Evolutionary conservation across 2,797 vertebrate genomes (phyloP).

Genomic region (Alauda arvensis): DNA sequence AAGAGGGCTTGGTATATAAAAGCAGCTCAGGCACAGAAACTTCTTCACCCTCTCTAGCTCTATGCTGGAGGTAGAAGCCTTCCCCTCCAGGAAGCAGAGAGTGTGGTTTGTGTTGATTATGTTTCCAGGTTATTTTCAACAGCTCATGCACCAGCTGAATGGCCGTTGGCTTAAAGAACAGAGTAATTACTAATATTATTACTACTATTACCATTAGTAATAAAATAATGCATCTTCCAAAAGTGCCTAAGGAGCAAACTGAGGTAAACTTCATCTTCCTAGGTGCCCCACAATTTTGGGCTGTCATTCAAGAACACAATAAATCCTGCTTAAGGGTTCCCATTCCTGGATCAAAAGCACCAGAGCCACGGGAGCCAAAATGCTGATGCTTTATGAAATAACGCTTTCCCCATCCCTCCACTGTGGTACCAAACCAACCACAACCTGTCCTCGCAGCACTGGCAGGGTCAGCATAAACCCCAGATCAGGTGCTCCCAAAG

Average conservation of each 20-base stretch:
- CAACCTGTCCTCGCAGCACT: background rate
- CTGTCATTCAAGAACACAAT: background rate
- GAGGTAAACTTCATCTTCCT: slow-evolving; percentile 3
- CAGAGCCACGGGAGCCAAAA: slow-evolving; percentile 1
- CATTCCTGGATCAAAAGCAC: slow-evolving; percentile 34
- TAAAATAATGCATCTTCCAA: background rate
- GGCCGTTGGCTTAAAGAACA: background rate
- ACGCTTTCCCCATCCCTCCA: background rate
- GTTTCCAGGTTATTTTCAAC: slow-evolving; percentile 18
- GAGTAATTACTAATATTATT: slow-evolving; percentile 29
- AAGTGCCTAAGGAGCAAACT: slow-evolving; percentile 23
- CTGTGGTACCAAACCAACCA: background rate
- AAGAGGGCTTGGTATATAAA: background rate
- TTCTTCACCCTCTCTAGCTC: background rate
- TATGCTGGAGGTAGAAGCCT: background rate
- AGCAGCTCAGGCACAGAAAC: background rate
- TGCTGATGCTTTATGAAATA: background rate
- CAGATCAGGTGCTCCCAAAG: background rate
- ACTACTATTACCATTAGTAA: slow-evolving; percentile 13
- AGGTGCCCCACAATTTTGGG: slow-evolving; percentile 7
- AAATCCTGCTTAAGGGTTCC: slow-evolving; percentile 36
- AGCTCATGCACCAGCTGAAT: slow-evolving; percentile 4
- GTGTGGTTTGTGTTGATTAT: background rate
- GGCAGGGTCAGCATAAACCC: background rate
- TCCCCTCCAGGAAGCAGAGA: background rate